A percentile compares a stretch with the other conserved stretches of the same genome.
Conservation (phyloP, 2,113 vertebrate species). For the Ciconia maguari region DNA sequence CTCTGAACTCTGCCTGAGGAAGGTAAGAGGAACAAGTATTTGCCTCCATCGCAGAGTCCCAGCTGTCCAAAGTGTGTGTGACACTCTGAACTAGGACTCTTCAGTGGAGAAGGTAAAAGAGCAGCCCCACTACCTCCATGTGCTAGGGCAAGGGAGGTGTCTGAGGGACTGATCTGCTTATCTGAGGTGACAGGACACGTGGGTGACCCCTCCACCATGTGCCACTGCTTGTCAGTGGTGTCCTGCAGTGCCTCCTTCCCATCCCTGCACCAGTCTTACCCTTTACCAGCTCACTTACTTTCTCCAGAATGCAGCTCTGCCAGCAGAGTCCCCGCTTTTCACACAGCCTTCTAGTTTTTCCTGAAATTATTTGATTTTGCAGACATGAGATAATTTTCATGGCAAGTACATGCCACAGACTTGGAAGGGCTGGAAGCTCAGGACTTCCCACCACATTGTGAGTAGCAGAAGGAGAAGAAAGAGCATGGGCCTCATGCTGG, state of each 20-base stretch:
- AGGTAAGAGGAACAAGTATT: not conserved
- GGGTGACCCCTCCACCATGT: not conserved
- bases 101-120: too few species aligned
- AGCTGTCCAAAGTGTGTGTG: not conserved
- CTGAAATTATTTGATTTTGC: rapidly evolving
- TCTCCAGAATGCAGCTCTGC: not conserved
- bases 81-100: not conserved
- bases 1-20: not conserved
- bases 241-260: not conserved
- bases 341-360: not conserved
- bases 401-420: not conserved
- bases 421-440: not conserved
- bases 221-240: not conserved
- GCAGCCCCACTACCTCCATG: not conserved
- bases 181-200: not conserved
- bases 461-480: not conserved
- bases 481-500: not conserved
- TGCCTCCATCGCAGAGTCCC: not conserved
- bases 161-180: not conserved
- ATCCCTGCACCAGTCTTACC: not conserved
- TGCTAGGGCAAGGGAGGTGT: not conserved
- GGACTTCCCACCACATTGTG: not conserved
- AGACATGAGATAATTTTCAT: not conserved
- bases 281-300: not conserved
- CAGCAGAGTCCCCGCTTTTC: not conserved